Base-by-base conservation (phyloP, 2,113 vertebrate species). In the Dunckerocampus dactyliophorus region DNA sequence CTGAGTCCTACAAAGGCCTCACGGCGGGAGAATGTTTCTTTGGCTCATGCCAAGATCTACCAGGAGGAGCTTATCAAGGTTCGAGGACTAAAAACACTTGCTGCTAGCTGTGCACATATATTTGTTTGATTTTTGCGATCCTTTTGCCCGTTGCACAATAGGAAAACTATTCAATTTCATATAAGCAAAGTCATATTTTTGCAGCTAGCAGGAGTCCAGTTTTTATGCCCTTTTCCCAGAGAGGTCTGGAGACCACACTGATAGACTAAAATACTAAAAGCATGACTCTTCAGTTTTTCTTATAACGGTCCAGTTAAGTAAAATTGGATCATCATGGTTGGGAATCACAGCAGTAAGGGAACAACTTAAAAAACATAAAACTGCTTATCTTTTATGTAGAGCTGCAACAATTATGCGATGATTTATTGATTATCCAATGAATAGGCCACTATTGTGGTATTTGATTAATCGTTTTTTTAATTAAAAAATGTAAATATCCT, bases 1-100 rank as follows among this genome's bases (percentile, higher is more conserved):
- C 57, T 47, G 28, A 16, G 43, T 70, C 53, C 39, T 39, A 67
- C 47, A 62, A 82, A 67, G 56, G 24, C 28, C 51, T 47, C 31
- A 63, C 14, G 1, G 51, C 59, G 52, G 59, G 21, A 59, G 37
- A 37, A 45, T 62, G 56, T 63, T 64, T 46, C 63, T 48, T 69
- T 24, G 66, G 37, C 50, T 63, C 19, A 21, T 20, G 62, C 70
- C 65, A 66, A 56, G 34, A 53, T 64, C 64, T 60, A 58, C 16
- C 3, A 55, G 53, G 22, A 70, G 73, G 64, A 56, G 16, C 43
- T 20, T 59, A 58, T 61, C 47, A 20, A 24, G 16, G 16, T 34
- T 17, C 9, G 8, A 31, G 28, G 15, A 20, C 34, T 52, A 59
- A 28, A 63, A 61, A 61, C 21, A 70, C 51, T 14, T 5, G 31